Percentiles rank a stretch among this genome's conserved stretches.
phyloP scores from a whole-genome alignment of 2,888 invertebrate genomes.

The Lochmaea crataegi region DNA sequence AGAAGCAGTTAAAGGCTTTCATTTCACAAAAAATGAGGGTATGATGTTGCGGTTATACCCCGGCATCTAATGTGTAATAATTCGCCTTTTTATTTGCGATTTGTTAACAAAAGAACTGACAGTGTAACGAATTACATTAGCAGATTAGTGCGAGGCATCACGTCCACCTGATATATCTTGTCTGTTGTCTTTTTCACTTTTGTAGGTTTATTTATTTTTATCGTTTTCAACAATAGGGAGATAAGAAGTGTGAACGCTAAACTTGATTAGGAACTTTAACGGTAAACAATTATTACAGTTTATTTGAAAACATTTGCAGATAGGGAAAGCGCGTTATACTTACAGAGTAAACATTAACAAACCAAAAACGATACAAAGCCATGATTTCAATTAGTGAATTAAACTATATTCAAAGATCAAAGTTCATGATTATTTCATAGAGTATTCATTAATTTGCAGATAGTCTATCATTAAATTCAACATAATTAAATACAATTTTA shows the following conservation, averaged over 20 bases:
- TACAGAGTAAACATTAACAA: too few relatives aligned
- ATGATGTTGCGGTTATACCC: slow-evolving; percentile 44
- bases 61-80: slow-evolving; percentile 55
- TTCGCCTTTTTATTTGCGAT: slow-evolving; percentile 58
- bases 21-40: slow-evolving; percentile 24
- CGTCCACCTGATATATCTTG: slow-evolving; percentile 57
- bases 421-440: too few relatives aligned
- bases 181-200: slow-evolving; percentile 24
- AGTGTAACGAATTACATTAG: slow-evolving; percentile 64
- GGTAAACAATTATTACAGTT: neutral
- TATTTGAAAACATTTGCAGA: neutral
- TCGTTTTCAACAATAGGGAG: slow-evolving; percentile 4
- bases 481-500: too few relatives aligned
- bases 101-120: slow-evolving; percentile 59
- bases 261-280: neutral
- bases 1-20: slow-evolving; percentile 50
- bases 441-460: too few relatives aligned
- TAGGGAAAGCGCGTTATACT: neutral
- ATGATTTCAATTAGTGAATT: too few relatives aligned
- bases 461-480: too few relatives aligned
- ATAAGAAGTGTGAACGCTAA: neutral
- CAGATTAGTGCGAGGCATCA: slow-evolving; percentile 59
- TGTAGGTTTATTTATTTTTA: slow-evolving; percentile 28
- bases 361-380: too few relatives aligned
- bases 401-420: too few relatives aligned